Percentiles rank a stretch among this genome's conserved stretches.
These are phyloP conservation scores for Nomia melanderi DNA, from an alignment of 1,140 invertebrate genomes.

Conservation along the genomic window DNA sequence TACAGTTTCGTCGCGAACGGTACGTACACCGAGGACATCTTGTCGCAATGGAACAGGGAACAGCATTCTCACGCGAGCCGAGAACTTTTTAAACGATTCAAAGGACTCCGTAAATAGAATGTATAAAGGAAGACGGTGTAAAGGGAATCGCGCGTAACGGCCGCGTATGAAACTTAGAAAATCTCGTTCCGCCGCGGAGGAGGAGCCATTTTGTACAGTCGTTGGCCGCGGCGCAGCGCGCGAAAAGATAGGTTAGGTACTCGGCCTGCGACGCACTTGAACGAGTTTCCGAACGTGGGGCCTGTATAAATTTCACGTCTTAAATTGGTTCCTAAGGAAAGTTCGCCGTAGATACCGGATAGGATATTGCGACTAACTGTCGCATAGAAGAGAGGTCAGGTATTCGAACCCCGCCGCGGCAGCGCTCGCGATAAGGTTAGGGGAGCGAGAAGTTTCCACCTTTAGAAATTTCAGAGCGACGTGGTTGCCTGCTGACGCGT, in stretches of 20 bases:
- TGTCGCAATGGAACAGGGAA: not conserved
- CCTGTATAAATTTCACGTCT: slow-evolving; percentile 24
- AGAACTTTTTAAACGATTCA: not conserved
- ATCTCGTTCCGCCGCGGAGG: not conserved
- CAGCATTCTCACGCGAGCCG: not conserved
- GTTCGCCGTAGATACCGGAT: slow-evolving; percentile 15
- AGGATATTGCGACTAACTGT: slow-evolving; percentile 24
- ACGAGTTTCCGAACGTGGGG: slow-evolving; percentile 13
- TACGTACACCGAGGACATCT: not conserved
- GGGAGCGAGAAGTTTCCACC: slow-evolving; percentile 5
- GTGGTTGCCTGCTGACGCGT: slow-evolving; percentile 10
- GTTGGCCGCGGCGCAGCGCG: not conserved
- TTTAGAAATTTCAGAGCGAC: slow-evolving; percentile 19
- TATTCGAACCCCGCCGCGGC: not conserved
- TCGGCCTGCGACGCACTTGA: slow-evolving; percentile 25
- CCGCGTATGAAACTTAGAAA: slow-evolving; percentile 22
- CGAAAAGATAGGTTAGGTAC: too few species aligned
- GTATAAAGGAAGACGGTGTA: not conserved
- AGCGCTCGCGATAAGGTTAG: not conserved
- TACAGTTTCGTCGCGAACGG: too few species aligned
- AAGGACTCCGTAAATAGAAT: slow-evolving; percentile 14
- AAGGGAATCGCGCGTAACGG: slow-evolving; percentile 19
- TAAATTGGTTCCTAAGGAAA: slow-evolving; percentile 22
- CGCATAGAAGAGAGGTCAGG: not conserved
- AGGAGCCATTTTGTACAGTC: slow-evolving; percentile 5